Percentiles rank a stretch among this genome's conserved stretches.
These are phyloP conservation scores for Xiphorhynchus elegans DNA, from an alignment of 2,113 vertebrate species.

Conservation along the genomic window DNA sequence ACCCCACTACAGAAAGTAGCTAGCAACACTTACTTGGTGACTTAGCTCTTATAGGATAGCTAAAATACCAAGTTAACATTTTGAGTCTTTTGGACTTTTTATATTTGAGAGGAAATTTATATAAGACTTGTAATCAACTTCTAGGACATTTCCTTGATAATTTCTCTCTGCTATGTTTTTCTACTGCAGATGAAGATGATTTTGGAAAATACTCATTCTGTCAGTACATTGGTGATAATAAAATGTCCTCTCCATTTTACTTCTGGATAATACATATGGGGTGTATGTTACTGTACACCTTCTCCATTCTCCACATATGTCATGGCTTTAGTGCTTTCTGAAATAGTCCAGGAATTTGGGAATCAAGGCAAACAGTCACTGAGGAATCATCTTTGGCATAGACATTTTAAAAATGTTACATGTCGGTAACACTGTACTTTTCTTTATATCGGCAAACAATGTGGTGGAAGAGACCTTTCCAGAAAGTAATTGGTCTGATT, in stretches of 20 bases:
- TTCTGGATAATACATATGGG: neutral
- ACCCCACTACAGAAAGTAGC: neutral
- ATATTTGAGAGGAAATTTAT: neutral
- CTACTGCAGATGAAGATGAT: neutral
- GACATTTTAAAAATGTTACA: neutral
- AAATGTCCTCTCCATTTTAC: neutral
- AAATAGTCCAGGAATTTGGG: neutral
- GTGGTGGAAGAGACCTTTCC: neutral
- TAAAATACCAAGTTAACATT: neutral
- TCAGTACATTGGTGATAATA: neutral
- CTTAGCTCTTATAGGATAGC: neutral
- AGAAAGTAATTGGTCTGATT: neutral
- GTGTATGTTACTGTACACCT: neutral
- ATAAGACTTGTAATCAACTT: neutral
- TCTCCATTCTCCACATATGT: neutral
- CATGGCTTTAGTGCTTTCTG: neutral
- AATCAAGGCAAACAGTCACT: neutral
- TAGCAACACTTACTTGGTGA: neutral
- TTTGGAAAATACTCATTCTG: neutral
- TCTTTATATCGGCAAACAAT: neutral
- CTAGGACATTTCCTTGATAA: neutral
- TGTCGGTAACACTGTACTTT: neutral
- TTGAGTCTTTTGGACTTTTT: neutral
- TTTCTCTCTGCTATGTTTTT: neutral
- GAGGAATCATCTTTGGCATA: neutral